Base-by-base conservation (phyloP, 2,888 invertebrate genomes). In the Baccha elongata region DNA sequence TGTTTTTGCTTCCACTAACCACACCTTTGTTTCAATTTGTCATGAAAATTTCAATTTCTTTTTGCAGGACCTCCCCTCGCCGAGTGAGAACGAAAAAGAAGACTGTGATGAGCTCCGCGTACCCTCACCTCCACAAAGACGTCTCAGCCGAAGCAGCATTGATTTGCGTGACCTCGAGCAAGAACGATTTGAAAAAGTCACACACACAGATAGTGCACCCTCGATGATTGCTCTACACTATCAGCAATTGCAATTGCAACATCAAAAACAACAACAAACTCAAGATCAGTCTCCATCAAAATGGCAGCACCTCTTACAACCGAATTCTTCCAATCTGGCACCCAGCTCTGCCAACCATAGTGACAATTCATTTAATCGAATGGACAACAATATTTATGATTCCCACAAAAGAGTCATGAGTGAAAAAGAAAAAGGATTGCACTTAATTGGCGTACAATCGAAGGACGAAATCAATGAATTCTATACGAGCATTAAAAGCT, bases 181-280 rank as follows among this genome's bases (percentile, higher is more conserved):
- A 85, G 91, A 91, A 81, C 89, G 89, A 17, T 90, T 91, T 64
- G 91, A 91, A 76, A 91, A 90, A 85, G 91, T 91, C 69, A 89
- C 90, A 17, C 91, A 91, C 84, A 91, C 91, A 3, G 91, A 91
- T 81, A 91, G 91, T 84, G 91, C 91, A 4, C 91, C 91, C 2
- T 91, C 91, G 15, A 91, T 91, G 90, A 90, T 91, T 85, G 90
- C 91, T 0, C 84, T 90, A 48, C 90, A 88, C 67, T 88, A 87
- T 78, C 87, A 87, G 11, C 86, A 87, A 46, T 86, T 86, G 19
- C 85, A 88, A 87, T 65, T 88, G 50, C 87, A 87, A 83, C 87
- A 87, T 72, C 86, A 87, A 88, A 78, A 79, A 17, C 78, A 78
- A 42, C 32, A 65, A 42, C 55, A 50, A 19, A 15, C 37, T 13